A percentile compares a stretch with the other conserved stretches of the same genome.
These are phyloP conservation scores for Gymnorhina tibicen DNA, from an alignment of 2,113 vertebrate species.

Conservation along the genomic window DNA sequence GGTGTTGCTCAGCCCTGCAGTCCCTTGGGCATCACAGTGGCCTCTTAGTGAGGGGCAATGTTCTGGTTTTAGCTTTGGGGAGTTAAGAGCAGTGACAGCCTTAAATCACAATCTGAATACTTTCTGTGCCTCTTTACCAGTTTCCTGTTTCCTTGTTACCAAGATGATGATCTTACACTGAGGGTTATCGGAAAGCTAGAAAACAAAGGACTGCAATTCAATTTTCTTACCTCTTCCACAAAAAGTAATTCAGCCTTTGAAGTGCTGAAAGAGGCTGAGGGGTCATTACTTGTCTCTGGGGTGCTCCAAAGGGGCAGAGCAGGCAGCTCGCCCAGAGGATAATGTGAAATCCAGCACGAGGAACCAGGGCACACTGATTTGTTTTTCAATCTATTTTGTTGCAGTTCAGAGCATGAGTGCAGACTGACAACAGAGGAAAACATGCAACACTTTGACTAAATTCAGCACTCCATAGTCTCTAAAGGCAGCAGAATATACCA, in stretches of 20 bases:
- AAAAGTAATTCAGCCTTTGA: conserved; percentile 44
- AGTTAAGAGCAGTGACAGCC: conserved; percentile 3
- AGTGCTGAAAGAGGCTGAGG: conserved; percentile 33
- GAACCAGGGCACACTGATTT: conserved; percentile 60
- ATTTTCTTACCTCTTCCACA: conserved; percentile 53
- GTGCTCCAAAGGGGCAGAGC: conserved; percentile 3
- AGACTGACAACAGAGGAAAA: conserved; percentile 62
- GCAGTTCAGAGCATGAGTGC: conserved; percentile 61
- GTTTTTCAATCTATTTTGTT: conserved; percentile 75
- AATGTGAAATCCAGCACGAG: conserved; percentile 39
- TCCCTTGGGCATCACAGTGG: not conserved
- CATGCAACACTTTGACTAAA: conserved; percentile 56
- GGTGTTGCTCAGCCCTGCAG: not conserved
- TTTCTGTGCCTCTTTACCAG: not conserved
- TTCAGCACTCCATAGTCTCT: not conserved
- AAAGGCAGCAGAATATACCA: conserved; percentile 25
- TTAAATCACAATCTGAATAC: conserved; percentile 31
- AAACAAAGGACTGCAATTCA: conserved; percentile 49
- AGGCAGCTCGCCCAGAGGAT: not conserved
- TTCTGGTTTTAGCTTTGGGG: not conserved
- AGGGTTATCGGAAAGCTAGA: conserved; percentile 29
- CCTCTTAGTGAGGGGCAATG: not conserved
- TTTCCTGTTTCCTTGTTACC: conserved; percentile 29
- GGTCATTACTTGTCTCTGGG: conserved; percentile 28
- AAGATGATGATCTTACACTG: conserved; percentile 43